A percentile compares a stretch with the other conserved stretches of the same genome.
Evolutionary conservation across 2,113 vertebrate genomes (phyloP).

Genomic region (Sebastes schlegelii): DNA sequence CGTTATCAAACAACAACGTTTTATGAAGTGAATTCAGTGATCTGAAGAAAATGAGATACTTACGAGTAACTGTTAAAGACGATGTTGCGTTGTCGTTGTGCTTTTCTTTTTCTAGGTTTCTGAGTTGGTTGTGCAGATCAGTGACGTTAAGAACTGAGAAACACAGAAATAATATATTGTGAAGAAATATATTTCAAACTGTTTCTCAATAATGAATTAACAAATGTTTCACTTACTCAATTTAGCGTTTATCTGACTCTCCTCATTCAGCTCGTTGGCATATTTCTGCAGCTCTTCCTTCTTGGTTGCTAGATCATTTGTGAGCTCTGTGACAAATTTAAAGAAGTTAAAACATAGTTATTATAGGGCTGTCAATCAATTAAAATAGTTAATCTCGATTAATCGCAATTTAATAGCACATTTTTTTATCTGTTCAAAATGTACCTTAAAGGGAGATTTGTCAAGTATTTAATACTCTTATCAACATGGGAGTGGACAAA

Average conservation of each 20-base stretch:
- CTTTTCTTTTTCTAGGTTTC: neutral
- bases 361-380: no score
- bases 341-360: no score
- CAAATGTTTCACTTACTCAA: conserved; percentile 31
- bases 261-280: conserved; percentile 22
- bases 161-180: neutral
- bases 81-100: neutral
- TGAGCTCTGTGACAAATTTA: conserved; percentile 31
- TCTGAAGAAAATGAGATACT: neutral
- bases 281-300: neutral
- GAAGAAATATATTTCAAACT: neutral
- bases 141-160: conserved; percentile 33
- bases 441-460: no score
- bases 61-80: conserved; percentile 18
- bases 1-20: no score
- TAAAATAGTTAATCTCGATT: no score
- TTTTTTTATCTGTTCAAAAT: no score
- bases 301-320: conserved; percentile 20
- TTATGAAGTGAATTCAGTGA: neutral
- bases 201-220: no score
- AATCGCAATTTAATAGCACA: no score
- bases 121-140: conserved; percentile 29
- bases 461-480: no score
- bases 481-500: no score
- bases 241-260: neutral